A percentile compares a stretch with the other conserved stretches of the same genome.
These are phyloP conservation scores for Eupithecia dodoneata DNA, from an alignment of 2,888 invertebrate species.

Conservation along the genomic window DNA sequence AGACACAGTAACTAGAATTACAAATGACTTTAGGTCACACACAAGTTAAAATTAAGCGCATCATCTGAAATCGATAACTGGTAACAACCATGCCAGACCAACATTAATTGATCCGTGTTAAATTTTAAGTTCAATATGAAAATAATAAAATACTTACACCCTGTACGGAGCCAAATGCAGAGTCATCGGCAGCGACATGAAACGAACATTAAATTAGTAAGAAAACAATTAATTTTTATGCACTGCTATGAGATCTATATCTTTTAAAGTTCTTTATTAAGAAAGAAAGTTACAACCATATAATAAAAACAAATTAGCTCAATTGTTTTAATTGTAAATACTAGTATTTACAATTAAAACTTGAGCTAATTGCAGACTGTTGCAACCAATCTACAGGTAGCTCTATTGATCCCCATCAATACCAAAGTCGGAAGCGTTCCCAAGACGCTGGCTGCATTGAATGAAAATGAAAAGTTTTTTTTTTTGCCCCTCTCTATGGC, in stretches of 20 bases:
- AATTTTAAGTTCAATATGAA: not conserved
- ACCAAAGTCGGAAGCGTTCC: too few relatives aligned
- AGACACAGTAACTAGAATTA: not conserved
- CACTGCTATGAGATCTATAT: not conserved
- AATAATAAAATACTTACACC: constrained; percentile 60
- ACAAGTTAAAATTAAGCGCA: not conserved
- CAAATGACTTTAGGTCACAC: not conserved
- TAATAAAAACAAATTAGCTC: too few relatives aligned
- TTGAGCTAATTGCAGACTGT: too few relatives aligned
- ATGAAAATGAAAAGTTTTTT: too few relatives aligned
- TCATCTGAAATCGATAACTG: not conserved
- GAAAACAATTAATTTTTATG: not conserved
- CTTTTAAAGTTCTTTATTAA: too few relatives aligned
- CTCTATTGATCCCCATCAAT: too few relatives aligned
- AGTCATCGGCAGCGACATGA: constrained; percentile 30
- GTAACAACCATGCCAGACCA: not conserved
- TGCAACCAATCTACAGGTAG: too few relatives aligned
- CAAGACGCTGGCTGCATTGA: too few relatives aligned
- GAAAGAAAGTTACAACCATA: too few relatives aligned
- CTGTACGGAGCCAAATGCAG: constrained; percentile 44
- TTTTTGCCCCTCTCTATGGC: too few relatives aligned
- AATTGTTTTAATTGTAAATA: too few relatives aligned
- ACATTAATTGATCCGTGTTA: not conserved
- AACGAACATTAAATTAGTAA: constrained; percentile 25
- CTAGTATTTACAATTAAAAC: too few relatives aligned